Conservation (phyloP, 1,140 invertebrate species). For the Drosophila repletoides region DNA sequence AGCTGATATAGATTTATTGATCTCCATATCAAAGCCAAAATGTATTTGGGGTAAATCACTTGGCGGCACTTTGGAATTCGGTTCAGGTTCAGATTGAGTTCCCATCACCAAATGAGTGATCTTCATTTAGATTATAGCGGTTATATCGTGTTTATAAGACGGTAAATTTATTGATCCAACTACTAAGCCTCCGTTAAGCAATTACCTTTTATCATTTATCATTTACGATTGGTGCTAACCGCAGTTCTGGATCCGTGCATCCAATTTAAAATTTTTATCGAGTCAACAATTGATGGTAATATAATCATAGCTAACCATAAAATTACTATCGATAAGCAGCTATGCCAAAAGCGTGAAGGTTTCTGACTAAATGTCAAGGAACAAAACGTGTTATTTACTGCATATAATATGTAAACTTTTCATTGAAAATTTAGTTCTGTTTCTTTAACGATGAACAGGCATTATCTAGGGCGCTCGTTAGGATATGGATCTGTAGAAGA, state of each 20-base stretch:
- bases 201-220: not conserved
- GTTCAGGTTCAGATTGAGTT: slow-evolving; percentile 4
- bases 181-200: slow-evolving; percentile 32
- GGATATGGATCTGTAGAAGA: too few species aligned
- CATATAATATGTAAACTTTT: too few species aligned
- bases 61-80: slow-evolving; percentile 2
- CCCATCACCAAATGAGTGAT: not conserved
- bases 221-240: not conserved
- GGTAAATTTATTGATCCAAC: slow-evolving; percentile 39
- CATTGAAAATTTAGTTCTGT: too few species aligned
- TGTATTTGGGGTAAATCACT: slow-evolving; percentile 3
- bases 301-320: not conserved
- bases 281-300: not conserved
- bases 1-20: slow-evolving; percentile 3
- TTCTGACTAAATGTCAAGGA: not conserved
- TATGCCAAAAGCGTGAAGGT: not conserved
- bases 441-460: too few species aligned
- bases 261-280: slow-evolving; percentile 8
- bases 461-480: too few species aligned
- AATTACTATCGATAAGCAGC: not conserved
- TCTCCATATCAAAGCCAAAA: not conserved
- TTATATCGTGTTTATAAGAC: slow-evolving; percentile 12
- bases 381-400: too few species aligned
- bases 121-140: not conserved
- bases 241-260: not conserved